Evolutionary conservation across 2,888 invertebrate species (phyloP).

Genomic region (Lycaena phlaeas): DNA sequence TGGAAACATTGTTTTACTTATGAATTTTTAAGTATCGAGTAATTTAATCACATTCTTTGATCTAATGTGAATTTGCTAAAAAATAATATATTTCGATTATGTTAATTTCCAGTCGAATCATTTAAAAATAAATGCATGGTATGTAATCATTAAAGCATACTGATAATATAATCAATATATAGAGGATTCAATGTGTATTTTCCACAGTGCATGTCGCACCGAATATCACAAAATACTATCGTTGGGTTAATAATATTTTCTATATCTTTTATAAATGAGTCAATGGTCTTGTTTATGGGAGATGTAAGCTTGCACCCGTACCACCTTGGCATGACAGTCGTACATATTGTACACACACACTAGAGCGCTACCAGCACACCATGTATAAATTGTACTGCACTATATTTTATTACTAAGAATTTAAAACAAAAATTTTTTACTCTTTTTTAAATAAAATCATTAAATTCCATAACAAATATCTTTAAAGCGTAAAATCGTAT

Average conservation of each 20-base stretch:
- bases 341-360: constrained; percentile 33
- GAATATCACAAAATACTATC: constrained; percentile 53
- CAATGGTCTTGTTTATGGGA: constrained; percentile 37
- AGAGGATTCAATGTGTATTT: constrained; percentile 30
- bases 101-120: constrained; percentile 7
- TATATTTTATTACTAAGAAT: constrained; percentile 1
- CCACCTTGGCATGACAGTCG: constrained; percentile 62
- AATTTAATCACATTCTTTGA: background rate
- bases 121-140: constrained; percentile 8
- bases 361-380: constrained; percentile 28
- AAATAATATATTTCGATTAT: background rate
- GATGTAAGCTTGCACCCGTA: constrained; percentile 62
- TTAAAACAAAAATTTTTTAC: background rate
- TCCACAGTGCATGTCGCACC: constrained; percentile 68
- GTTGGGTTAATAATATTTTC: constrained; percentile 43
- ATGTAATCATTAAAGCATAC: constrained; percentile 1
- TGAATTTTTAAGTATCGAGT: background rate
- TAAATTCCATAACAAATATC: too few species aligned
- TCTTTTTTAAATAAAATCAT: too few species aligned
- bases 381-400: constrained; percentile 21
- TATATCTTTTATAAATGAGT: constrained; percentile 39
- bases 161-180: constrained; percentile 5
- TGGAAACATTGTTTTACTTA: constrained; percentile 12
- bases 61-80: background rate
- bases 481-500: too few species aligned